Conservation (phyloP, 2,888 invertebrate species). For the Gryllus longicercus region DNA sequence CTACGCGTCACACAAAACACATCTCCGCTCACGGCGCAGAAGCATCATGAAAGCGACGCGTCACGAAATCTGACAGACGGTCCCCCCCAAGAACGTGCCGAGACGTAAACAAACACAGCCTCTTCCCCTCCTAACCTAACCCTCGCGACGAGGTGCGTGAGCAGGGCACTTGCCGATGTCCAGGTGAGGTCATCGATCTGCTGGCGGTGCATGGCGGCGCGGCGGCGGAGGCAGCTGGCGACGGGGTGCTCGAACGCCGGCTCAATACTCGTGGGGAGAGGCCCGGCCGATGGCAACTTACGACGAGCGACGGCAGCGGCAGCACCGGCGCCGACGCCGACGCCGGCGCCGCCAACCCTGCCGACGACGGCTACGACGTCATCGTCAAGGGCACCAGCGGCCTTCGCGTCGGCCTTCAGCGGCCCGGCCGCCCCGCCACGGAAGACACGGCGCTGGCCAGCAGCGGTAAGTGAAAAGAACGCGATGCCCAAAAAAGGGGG, state of each 20-base stretch:
- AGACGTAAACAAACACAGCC: too few relatives aligned
- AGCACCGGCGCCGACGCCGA: slow-evolving; percentile 21
- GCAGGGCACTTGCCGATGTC: not conserved
- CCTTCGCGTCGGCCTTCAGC: not conserved
- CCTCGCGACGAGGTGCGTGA: too few relatives aligned
- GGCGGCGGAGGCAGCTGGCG: slow-evolving; percentile 21
- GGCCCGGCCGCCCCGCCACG: not conserved
- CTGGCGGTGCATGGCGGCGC: not conserved
- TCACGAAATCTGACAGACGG: too few relatives aligned
- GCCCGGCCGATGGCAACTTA: slow-evolving; percentile 31
- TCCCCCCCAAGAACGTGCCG: too few relatives aligned
- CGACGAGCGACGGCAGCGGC: not conserved
- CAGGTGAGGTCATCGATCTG: slow-evolving; percentile 33
- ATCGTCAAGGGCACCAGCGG: slow-evolving; percentile 28
- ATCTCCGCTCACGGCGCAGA: too few relatives aligned
- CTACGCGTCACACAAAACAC: too few relatives aligned
- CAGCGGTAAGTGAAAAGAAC: not conserved
- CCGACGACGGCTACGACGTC: slow-evolving; percentile 28
- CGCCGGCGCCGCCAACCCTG: not conserved
- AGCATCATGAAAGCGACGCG: too few relatives aligned
- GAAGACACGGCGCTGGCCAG: not conserved
- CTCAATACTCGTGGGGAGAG: slow-evolving; percentile 32
- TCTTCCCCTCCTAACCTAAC: too few relatives aligned
- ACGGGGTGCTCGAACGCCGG: slow-evolving; percentile 24
- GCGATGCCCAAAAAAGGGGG: not conserved